These are phyloP conservation scores for Eupithecia insigniata DNA, from an alignment of 2,888 invertebrate species.

Conservation along the genomic window DNA sequence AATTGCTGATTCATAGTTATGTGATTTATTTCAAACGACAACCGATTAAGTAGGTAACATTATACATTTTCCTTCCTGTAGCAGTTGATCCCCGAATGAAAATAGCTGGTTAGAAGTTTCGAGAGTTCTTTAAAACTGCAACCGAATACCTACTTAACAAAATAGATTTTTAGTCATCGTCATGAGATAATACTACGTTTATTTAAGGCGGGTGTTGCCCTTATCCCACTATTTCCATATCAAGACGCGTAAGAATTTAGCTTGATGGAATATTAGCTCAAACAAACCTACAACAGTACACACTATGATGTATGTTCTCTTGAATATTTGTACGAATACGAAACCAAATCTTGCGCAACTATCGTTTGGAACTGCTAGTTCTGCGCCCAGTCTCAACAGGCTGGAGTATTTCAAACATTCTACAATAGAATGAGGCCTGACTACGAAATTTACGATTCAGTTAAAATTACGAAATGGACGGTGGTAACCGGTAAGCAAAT, in stretches of 20 bases:
- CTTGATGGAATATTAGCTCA: neutral
- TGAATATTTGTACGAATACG: conserved; percentile 1
- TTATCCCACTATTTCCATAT: neutral
- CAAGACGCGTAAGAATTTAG: neutral
- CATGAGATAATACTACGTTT: neutral
- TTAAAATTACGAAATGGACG: conserved; percentile 34
- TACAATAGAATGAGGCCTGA: conserved; percentile 37
- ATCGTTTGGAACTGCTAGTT: conserved; percentile 4
- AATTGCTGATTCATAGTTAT: neutral
- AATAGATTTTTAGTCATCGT: neutral
- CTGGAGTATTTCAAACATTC: conserved; percentile 36
- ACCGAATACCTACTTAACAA: neutral
- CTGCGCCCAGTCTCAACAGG: conserved; percentile 20
- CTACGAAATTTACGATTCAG: conserved; percentile 37
- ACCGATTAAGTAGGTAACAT: neutral
- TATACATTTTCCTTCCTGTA: neutral
- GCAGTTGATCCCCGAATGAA: neutral
- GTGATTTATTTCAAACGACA: neutral
- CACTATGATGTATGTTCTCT: neutral
- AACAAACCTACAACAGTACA: neutral
- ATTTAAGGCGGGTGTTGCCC: too few species aligned
- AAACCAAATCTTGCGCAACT: conserved; percentile 28
- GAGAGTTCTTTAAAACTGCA: neutral
- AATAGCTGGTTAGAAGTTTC: neutral
- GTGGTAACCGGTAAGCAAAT: conserved; percentile 41